Evolutionary conservation across 2,888 invertebrate genomes (phyloP).

Genomic region (Fragum whitleyi): DNA sequence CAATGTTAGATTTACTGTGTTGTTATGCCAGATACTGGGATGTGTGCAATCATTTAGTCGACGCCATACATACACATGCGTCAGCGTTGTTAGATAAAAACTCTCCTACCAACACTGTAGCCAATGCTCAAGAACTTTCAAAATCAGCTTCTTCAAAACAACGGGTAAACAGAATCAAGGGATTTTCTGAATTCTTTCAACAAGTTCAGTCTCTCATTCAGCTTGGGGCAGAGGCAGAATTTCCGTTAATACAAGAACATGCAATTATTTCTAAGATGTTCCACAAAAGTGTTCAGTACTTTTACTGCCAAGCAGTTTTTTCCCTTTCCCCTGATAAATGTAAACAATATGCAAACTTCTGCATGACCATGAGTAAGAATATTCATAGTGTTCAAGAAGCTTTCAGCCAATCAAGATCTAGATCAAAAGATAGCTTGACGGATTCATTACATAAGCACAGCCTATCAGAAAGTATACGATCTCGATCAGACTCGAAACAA

Average conservation of each 20-base stretch:
- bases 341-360: slow-evolving; percentile 57
- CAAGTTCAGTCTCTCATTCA: slow-evolving; percentile 67
- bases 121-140: background rate
- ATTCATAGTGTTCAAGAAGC: slow-evolving; percentile 66
- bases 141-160: slow-evolving; percentile 35
- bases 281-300: slow-evolving; percentile 70
- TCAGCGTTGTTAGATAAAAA: background rate
- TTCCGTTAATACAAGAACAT: slow-evolving; percentile 51
- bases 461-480: slow-evolving; percentile 23
- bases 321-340: slow-evolving; percentile 64
- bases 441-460: slow-evolving; percentile 8
- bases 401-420: slow-evolving; percentile 16
- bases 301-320: slow-evolving; percentile 66
- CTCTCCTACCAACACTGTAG: background rate
- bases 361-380: slow-evolving; percentile 61
- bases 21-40: slow-evolving; percentile 77
- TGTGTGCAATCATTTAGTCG: slow-evolving; percentile 77
- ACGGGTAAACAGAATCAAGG: slow-evolving; percentile 59
- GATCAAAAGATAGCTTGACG: background rate
- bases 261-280: slow-evolving; percentile 46
- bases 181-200: slow-evolving; percentile 59
- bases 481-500: slow-evolving; percentile 41
- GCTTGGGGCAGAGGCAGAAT: slow-evolving; percentile 62
- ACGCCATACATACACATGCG: slow-evolving; percentile 69
- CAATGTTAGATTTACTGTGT: slow-evolving; percentile 80